Conservation (phyloP, 2,113 vertebrate genomes). For the Tragelaphus strepsiceros region DNA sequence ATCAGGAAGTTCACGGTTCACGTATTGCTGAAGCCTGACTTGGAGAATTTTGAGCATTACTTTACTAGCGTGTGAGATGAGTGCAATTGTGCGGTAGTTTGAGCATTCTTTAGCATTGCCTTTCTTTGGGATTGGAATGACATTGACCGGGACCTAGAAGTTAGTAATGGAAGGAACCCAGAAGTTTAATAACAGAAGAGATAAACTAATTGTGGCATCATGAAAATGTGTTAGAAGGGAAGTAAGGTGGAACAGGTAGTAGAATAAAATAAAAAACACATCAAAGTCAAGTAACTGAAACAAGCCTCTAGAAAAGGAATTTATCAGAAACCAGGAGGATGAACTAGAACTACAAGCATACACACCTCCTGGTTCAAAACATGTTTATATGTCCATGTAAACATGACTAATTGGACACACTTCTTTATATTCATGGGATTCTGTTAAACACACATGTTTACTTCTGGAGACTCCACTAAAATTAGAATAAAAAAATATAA, state of each 20-base stretch:
- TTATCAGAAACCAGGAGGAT: neutral
- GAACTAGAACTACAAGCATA: neutral
- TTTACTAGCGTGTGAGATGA: too few species aligned
- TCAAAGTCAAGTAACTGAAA: neutral
- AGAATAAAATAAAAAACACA: neutral
- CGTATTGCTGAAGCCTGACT: too few species aligned
- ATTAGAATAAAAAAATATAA: neutral
- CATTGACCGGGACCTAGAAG: neutral
- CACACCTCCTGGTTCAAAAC: neutral
- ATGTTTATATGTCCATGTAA: neutral
- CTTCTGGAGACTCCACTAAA: neutral
- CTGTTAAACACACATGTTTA: neutral
- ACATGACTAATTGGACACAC: neutral
- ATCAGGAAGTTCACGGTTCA: too few species aligned
- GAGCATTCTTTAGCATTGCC: too few species aligned
- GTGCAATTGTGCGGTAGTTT: too few species aligned
- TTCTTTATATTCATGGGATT: neutral
- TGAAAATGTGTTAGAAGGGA: neutral
- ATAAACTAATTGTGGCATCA: neutral
- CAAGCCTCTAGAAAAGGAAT: neutral
- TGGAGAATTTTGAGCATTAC: too few species aligned
- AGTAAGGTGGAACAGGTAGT: neutral
- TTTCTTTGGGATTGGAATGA: too few species aligned
- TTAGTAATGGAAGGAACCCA: neutral
- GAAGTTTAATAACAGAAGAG: neutral